Evolutionary conservation across 2,797 vertebrate genomes (phyloP).

Genomic region (Glyptemys insculpta): DNA sequence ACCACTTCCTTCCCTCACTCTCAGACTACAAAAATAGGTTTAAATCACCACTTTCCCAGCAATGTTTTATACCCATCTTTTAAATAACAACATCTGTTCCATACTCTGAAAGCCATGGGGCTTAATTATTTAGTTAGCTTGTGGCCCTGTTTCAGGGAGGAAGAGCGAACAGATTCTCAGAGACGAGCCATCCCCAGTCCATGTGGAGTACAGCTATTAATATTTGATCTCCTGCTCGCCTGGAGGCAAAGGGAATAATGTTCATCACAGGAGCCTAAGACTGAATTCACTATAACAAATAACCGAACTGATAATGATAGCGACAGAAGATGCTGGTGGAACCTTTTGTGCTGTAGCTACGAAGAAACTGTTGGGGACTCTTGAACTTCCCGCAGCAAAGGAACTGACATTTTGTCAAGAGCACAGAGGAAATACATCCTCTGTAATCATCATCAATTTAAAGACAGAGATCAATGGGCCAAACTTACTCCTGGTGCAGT

Average conservation of each 20-base stretch:
- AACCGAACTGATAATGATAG: not conserved
- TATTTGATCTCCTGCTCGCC: conserved; percentile 70
- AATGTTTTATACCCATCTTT: conserved; percentile 28
- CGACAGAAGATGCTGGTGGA: not conserved
- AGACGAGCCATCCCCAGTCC: conserved; percentile 24
- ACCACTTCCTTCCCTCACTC: not conserved
- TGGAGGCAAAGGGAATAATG: conserved; percentile 66
- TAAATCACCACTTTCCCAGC: conserved; percentile 47
- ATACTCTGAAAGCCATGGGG: conserved; percentile 54
- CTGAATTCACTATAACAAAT: conserved; percentile 6
- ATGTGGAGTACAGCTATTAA: conserved; percentile 60
- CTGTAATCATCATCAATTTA: not conserved
- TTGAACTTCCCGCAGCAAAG: not conserved
- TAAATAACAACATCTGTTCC: conserved; percentile 60
- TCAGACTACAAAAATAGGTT: conserved; percentile 15
- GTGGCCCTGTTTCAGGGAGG: conserved; percentile 63
- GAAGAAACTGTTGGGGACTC: not conserved
- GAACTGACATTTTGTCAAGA: not conserved
- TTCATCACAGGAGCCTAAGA: conserved; percentile 50
- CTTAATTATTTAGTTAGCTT: conserved; percentile 69
- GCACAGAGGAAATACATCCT: not conserved
- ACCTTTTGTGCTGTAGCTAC: not conserved
- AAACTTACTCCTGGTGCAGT: not conserved
- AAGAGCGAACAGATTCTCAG: conserved; percentile 62
- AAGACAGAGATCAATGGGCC: not conserved